phyloP scores from a whole-genome alignment of 2,113 vertebrate genomes.

The Plestiodon gilberti region DNA sequence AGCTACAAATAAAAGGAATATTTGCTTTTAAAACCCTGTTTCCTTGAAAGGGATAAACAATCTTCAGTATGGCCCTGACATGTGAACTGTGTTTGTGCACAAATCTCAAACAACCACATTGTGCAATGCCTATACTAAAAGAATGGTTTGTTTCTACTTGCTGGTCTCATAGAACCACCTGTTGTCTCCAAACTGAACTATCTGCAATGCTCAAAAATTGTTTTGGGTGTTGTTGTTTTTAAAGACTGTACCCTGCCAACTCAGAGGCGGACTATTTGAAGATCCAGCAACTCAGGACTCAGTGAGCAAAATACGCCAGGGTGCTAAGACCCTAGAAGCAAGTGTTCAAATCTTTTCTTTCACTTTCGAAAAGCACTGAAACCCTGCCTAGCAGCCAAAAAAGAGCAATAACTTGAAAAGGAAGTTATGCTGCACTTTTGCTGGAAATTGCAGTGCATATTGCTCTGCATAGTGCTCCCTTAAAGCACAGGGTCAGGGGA shows the following conservation, averaged over 20 bases:
- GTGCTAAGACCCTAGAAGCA: neutral
- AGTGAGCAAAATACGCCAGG: neutral
- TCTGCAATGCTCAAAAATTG: too few relatives aligned
- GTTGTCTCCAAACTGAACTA: neutral
- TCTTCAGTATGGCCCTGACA: neutral
- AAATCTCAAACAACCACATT: neutral
- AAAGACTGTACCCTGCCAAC: neutral
- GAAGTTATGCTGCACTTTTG: neutral
- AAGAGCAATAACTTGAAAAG: neutral
- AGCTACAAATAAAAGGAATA: constrained; percentile 75
- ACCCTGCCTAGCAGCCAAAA: neutral
- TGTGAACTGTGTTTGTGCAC: neutral
- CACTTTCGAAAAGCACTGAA: neutral
- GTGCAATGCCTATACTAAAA: neutral
- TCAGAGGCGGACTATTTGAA: neutral
- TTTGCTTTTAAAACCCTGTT: constrained; percentile 37
- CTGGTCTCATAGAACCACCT: neutral
- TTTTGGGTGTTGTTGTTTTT: too few relatives aligned
- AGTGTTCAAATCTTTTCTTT: neutral
- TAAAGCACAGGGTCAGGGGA: neutral
- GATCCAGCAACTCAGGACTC: neutral
- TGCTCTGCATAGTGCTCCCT: neutral
- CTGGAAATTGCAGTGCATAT: neutral
- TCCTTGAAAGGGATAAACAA: neutral
- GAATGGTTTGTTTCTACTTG: neutral